Conservation (phyloP, 2,113 vertebrate species). For the Puffinus mauretanicus region DNA sequence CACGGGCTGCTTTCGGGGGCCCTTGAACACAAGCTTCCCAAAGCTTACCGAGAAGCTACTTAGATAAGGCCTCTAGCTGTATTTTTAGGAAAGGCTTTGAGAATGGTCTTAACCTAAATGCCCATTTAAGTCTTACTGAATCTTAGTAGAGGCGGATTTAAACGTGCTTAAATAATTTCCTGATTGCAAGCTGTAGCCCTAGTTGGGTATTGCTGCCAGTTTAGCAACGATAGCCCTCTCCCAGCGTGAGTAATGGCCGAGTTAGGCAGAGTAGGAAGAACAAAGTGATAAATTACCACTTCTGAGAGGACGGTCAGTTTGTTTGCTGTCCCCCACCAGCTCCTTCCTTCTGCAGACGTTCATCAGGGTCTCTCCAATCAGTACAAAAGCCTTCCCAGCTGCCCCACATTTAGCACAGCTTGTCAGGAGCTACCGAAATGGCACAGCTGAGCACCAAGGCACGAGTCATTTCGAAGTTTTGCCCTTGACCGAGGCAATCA, state of each 20-base stretch:
- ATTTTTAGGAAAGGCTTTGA: constrained; percentile 1
- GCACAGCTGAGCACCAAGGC: neutral
- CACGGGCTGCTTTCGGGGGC: neutral
- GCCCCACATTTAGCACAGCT: neutral
- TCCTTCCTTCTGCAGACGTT: neutral
- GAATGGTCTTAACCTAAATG: neutral
- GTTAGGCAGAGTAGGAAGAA: neutral
- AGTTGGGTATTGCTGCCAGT: neutral
- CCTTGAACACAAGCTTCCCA: neutral
- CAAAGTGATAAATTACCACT: neutral
- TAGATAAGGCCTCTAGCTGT: neutral
- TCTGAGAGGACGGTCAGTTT: neutral
- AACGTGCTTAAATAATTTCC: neutral
- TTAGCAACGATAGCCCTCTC: neutral
- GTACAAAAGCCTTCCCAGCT: neutral
- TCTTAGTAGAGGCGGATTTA: neutral
- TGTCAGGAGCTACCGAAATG: neutral
- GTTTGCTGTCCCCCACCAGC: neutral
- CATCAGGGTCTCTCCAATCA: neutral
- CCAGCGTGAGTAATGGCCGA: accelerated
- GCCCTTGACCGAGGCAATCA: neutral
- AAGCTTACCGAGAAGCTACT: neutral
- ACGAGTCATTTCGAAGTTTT: neutral
- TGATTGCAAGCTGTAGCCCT: neutral
- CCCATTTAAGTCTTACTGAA: neutral